These are phyloP conservation scores for Sycophaga agraensis DNA, from an alignment of 1,140 invertebrate genomes.

Conservation along the genomic window DNA sequence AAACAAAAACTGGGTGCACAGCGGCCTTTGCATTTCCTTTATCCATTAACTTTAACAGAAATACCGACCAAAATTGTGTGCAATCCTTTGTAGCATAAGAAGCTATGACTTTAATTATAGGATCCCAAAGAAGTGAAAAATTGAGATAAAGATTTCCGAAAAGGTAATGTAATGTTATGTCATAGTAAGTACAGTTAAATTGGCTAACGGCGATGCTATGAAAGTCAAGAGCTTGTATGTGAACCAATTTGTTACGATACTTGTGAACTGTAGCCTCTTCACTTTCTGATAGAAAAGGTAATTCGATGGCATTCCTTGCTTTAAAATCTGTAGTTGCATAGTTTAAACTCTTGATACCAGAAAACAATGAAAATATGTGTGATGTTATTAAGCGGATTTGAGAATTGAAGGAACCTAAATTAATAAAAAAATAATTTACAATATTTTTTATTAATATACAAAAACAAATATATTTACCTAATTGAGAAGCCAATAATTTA, in stretches of 20 bases:
- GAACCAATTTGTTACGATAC: slow-evolving; percentile 75
- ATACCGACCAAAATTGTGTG: slow-evolving; percentile 78
- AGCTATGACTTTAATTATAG: slow-evolving; percentile 72
- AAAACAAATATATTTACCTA: slow-evolving; percentile 21
- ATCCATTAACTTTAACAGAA: slow-evolving; percentile 62
- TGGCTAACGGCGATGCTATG: slow-evolving; percentile 61
- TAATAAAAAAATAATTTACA: background rate
- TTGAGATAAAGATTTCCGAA: slow-evolving; percentile 83
- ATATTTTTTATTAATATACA: background rate
- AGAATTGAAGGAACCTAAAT: slow-evolving; percentile 48
- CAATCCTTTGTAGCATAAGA: slow-evolving; percentile 69
- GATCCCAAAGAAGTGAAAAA: slow-evolving; percentile 86
- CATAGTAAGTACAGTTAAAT: slow-evolving; percentile 61
- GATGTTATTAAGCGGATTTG: slow-evolving; percentile 68
- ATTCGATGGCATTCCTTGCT: slow-evolving; percentile 46
- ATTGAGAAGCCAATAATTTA: slow-evolving; percentile 31
- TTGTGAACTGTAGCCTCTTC: slow-evolving; percentile 67
- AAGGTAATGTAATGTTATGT: slow-evolving; percentile 72
- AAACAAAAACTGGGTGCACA: slow-evolving; percentile 33
- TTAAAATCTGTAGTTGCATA: slow-evolving; percentile 10
- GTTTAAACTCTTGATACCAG: slow-evolving; percentile 53
- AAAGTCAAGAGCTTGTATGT: slow-evolving; percentile 72
- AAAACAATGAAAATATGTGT: slow-evolving; percentile 74
- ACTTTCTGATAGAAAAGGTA: slow-evolving; percentile 64
- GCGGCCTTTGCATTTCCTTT: slow-evolving; percentile 30